phyloP scores from a whole-genome alignment of 2,113 vertebrate genomes.

The Rhinolophus sinicus region DNA sequence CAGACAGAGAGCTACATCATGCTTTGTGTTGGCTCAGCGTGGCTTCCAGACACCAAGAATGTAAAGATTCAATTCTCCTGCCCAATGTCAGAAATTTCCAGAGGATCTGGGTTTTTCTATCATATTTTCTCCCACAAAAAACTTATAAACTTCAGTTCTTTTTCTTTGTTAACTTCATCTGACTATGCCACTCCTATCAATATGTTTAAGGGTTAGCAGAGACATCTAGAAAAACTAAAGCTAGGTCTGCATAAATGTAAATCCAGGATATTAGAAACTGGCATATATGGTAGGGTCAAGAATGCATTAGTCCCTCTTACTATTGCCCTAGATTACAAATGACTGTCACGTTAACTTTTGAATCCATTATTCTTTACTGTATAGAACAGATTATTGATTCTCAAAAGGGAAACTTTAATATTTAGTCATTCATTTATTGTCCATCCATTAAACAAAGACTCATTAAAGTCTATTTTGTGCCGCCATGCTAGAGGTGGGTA shows the following conservation, averaged over 20 bases:
- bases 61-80: not conserved
- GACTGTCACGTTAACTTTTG: not conserved
- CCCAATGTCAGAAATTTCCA: not conserved
- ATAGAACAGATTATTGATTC: slow-evolving; percentile 38
- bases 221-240: not conserved
- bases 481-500: not conserved
- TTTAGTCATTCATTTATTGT: not conserved
- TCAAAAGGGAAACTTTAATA: not conserved
- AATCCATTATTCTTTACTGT: slow-evolving; percentile 31
- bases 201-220: not conserved
- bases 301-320: not conserved
- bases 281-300: not conserved
- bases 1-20: slow-evolving; percentile 35
- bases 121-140: not conserved
- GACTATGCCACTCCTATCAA: not conserved
- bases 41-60: not conserved
- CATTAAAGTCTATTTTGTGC: not conserved
- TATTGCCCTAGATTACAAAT: not conserved
- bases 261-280: not conserved
- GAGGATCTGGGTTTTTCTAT: not conserved
- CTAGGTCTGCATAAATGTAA: not conserved
- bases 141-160: not conserved
- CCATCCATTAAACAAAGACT: slow-evolving; percentile 1
- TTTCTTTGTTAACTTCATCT: not conserved
- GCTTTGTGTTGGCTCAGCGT: not conserved